Base-by-base conservation (phyloP, 2,113 vertebrate genomes). In the Pterocles burchelli region DNA sequence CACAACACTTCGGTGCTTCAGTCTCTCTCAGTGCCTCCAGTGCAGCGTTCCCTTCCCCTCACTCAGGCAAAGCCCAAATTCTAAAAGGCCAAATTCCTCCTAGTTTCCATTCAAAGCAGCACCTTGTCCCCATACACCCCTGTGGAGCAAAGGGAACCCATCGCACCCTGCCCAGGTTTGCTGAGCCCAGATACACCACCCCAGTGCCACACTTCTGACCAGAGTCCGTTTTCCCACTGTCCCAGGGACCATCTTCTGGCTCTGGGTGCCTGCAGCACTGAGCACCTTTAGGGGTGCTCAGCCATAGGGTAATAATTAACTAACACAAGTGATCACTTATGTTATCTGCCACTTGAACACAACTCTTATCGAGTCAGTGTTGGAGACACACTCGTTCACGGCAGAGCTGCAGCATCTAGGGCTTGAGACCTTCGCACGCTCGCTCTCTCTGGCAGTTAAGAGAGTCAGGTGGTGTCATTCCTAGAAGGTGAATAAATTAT, bases 401-500 rank as follows among this genome's bases (percentile, higher is more conserved):
- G 38, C 51, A 59, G 6, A 86, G 83, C 46, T 57, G 28, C 29
- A 26, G 31, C 8, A 1, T 3, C 34, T 25, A 21, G 31, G 59
- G 46, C 43, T 63, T 21, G 0, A 72, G 73, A 71, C 72, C 67
- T 77, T 33, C 67, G 74, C 25, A 14, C 1, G 0, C 52, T 51
- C 6, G 0, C 54, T 74, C 34, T 73, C 79, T 62, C 41, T 1
- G 2, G 38, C 89, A 84, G 87, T 38, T 62, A 57, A 41, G 57
- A 52, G 63, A 89, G 63, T 55, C 87, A 73, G 76, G 85, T 76
- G 76, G 41, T 86, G 83, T 38, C 6, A 0, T 90, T 96, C 81
- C 84, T 93, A 75, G 93, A 95, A 95, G 94, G 92, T 89, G 88
- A 95, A 95, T 95, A 94, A 90, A 93, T 96, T 88, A 94, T 74